Evolutionary conservation across 2,113 vertebrate species (phyloP), one percentile per base, ranked within the genome.

Genomic region (Suricata suricatta): DNA sequence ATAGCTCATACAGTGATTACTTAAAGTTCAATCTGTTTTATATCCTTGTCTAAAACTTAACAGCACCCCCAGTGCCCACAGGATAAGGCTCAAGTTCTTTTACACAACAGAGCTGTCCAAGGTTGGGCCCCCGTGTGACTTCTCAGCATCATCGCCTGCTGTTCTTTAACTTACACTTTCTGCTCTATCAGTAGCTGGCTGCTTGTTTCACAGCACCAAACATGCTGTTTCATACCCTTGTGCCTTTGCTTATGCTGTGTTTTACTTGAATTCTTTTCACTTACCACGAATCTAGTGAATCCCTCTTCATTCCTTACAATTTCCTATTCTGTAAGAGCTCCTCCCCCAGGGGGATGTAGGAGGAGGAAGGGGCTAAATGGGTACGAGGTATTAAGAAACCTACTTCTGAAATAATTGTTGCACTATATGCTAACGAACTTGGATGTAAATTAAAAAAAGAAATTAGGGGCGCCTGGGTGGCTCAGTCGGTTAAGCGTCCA

Each of bases 11-110:
- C 35, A 87, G 50, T 31, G 79, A 64, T 80, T 60, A 90, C 23
- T 90, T 84, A 93, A 89, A 94, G 89, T 83, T 96, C 54, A 74
- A 60, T 86, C 68, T 81, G 60, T 71, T 89, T 90, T 47, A 93
- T 41, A 82, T 79, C 35, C 38, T 79, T 72, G 33, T 50, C 47
- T 82, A 90, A 86, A 91, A 84, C 15, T 77, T 44, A 94, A 35
- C 29, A 90, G 82, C n/a, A 84, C n/a, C n/a, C 25, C 54, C 9
- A 72, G 3, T 44, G 12, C 35, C 77, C 23, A 10, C 14, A 8
- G 47, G 19, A 85, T 29, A 72, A 85, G 83, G 60, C 35, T 81
- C 47, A 69, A 85, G 52, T 8, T 94, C 50, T 63, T 83, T 64
- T 38, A 35, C 52, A 88, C 0, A 4, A 52, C 17, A 86, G 69